Evolutionary conservation across 2,797 vertebrate genomes (phyloP), one percentile per base, ranked within the genome.

Genomic region (Pipistrellus kuhlii): DNA sequence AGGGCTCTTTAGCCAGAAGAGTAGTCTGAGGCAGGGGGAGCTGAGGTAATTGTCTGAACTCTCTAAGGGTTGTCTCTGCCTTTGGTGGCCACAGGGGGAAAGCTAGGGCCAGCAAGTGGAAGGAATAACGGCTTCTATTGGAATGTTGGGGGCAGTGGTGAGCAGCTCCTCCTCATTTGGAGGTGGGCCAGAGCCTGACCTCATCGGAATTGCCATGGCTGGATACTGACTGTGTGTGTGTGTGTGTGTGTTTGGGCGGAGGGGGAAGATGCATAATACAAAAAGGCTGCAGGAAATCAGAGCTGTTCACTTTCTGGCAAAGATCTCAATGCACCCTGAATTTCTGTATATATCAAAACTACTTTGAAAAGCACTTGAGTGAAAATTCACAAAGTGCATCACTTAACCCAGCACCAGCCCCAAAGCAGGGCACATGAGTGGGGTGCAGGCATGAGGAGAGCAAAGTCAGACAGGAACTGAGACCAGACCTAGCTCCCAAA

Each of bases 141-240:
- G 64, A 53, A 62, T 51, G 57, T 8, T n/a, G 41, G 9, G 93
- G 86, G 18, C 53, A 80, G 44, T 66, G 72, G 55, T 2, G 21
- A 90, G 55, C 53, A 69, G 62, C 23, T 62, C 41, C 27, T 69
- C 27, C 17, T 23, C 78, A 6, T 69, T 55, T 83, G 91, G 90
- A 86, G 48, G 5, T 27, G 66, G 87, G 89, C 76, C 95, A 92
- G 46, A 76, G 85, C 17, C 88, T 92, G 91, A 90, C 90, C 44
- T 94, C 88, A 86, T 88, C 5, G 8, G 57, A 51, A 81, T 44
- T 88, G 32, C 73, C 41, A 5, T 32, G 80, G 35, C 73, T 69
- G 13, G 46, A 44, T 76, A n/a, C 69, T 51, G 48, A 81, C 81
- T 91, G 0, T n/a, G 30, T 38, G 14, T 41, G 17, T 27, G 35